Evolutionary conservation across 92 coral and sea anemone genomes (phyloP), one percentile per base, ranked within the genome.

Genomic region (Epizoanthus stellaris): DNA sequence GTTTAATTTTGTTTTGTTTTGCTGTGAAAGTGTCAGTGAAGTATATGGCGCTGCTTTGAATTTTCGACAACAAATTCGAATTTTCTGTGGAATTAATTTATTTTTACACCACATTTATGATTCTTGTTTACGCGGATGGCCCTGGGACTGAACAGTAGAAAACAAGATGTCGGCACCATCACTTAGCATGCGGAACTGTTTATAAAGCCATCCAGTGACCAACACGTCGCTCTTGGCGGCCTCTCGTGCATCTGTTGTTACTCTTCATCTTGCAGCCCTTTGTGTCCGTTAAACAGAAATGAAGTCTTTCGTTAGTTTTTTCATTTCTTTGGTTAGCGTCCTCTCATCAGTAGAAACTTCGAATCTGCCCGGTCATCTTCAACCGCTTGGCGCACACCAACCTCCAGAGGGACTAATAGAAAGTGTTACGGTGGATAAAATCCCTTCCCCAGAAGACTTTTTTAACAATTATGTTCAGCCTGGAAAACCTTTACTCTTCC

Each of bases 361-460:
- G 17, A 91, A 96, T 72, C 95, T 95, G 6, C 56, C 87, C 0
- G 99, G 99, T 0, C 99, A 97, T 72, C 88, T 97, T 15, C 79
- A 91, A 59, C 99, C 99, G 21, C 73, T 97, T 20, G 99, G 99
- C 2, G 89, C 95, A 16, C 99, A 97, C 30, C 92, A 80, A 77
- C 89, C 95, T 6, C 97, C 99, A 3, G 92, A 89, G 47, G 92
- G 92, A 23, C 75, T 84, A 2, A 80, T 97, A 16, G 60, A 85
- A 0, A 85, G 72, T 12, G 83, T 79, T 11, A 45, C 52, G 43
- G 54, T 89, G 11, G 80, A 84, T 30, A 70, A 64, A 5, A 85
- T 89, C 40, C 99, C 99, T 15, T 64, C 92, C 5, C 96, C 99
- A 3, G 84, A 70, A 47, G 94, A 94, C 0, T 97, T 97, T 85